These are phyloP conservation scores for Nomada lathburiana DNA, from an alignment of 2,888 invertebrate genomes.

Conservation along the genomic window DNA sequence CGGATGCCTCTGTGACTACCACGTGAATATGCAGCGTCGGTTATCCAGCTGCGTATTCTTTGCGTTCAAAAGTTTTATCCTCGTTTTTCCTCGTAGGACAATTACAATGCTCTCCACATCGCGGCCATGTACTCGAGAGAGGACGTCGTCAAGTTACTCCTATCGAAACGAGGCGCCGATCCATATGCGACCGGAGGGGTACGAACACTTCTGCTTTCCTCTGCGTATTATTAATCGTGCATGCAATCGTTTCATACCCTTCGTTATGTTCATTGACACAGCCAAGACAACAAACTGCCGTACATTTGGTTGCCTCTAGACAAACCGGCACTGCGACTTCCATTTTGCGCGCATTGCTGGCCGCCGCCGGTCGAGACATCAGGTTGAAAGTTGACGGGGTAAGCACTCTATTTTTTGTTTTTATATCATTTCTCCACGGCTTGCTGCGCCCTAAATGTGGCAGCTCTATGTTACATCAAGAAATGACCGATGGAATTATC, in stretches of 20 bases:
- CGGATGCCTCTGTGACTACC: not conserved
- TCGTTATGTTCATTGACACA: constrained; percentile 80
- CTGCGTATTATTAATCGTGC: not conserved
- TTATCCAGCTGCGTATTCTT: not conserved
- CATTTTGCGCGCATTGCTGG: constrained; percentile 94
- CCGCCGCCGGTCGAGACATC: constrained; percentile 95
- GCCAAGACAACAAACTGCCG: constrained; percentile 96
- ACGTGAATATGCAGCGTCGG: not conserved
- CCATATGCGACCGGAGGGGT: constrained; percentile 97
- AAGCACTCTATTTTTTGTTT: constrained; percentile 74
- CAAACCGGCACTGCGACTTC: constrained; percentile 96
- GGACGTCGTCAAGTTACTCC: constrained; percentile 95
- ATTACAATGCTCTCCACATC: constrained; percentile 97
- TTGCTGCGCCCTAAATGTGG: not conserved
- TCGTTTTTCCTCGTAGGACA: constrained; percentile 90
- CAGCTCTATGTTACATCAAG: not conserved
- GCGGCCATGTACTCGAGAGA: constrained; percentile 97
- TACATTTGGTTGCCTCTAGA: constrained; percentile 97
- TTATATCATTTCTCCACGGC: not conserved
- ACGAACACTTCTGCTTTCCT: constrained; percentile 84
- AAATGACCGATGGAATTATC: not conserved
- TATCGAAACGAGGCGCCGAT: constrained; percentile 95
- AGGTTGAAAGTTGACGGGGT: constrained; percentile 95
- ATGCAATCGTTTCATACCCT: not conserved
- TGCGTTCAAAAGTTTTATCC: not conserved